Base-by-base conservation (phyloP, 2,797 vertebrate species). In the Tinamus major region DNA sequence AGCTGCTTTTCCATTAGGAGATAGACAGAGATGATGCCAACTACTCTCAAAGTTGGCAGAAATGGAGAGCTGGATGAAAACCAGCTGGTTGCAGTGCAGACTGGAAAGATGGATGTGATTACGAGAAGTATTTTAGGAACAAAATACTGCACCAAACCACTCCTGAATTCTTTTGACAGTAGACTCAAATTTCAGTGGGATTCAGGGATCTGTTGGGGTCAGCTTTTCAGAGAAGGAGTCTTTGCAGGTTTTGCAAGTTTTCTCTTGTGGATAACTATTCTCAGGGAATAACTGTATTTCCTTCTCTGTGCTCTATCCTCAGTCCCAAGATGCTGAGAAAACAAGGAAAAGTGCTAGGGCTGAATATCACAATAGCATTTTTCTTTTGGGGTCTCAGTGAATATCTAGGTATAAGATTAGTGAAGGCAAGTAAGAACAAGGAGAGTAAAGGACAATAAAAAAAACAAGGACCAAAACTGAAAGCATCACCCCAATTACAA, bases 21-120 rank as follows among this genome's bases (percentile, higher is more conserved):
- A 87, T 68, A 96, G 89, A 96, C 88, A 90, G 78, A 81, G 82
- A 84, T 49, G 24, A 31, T 95, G 94, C 87, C 95, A 96, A 89
- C 46, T 86, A 21, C 82, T 91, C 56, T 91, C 77, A 93, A 37
- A 74, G 55, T 68, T 95, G 92, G 90, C 93, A 94, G 92, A 89
- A 89, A 58, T 18, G 46, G 21, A 76, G 65, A 65, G 19, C 78
- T 96, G 94, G 92, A 95, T 91, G 64, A 88, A 93, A 91, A 95
- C 24, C 92, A 96, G 79, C 56, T 92, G 72, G 56, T 89, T 79
- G 31, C 31, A 81, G 27, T 63, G 79, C 82, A 79, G 62, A 89
- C 41, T 94, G 19, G 35, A 87, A 75, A 63, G 72, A 94, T 33
- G 80, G 91, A 84, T 46, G n/a, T 58, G 70, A 83, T 91, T 72